Percentiles rank a stretch among this genome's conserved stretches.
Conservation (phyloP, 2,888 invertebrate species). For the Agonopterix subpropinquella region DNA sequence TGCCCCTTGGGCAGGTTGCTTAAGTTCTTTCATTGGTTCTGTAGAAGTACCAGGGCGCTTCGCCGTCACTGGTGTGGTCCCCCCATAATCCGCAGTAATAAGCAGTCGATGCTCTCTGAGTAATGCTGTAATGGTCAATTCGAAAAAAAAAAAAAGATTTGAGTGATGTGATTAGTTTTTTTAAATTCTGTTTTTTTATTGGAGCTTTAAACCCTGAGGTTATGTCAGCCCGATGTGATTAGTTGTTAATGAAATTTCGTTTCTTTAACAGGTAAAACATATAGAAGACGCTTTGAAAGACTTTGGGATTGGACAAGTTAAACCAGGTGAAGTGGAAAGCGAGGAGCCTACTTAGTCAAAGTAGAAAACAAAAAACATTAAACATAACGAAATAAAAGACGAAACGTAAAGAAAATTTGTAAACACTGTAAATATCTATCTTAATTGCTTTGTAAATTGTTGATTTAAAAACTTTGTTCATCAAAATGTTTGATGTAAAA, state of each 20-base stretch:
- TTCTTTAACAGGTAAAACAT: constrained; percentile 72
- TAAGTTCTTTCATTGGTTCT: no score
- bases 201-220: no score
- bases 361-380: background rate
- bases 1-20: no score
- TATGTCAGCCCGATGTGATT: no score
- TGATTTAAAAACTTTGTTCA: constrained; percentile 38
- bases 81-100: no score
- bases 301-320: constrained; percentile 73
- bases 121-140: no score
- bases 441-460: constrained; percentile 34
- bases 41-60: no score
- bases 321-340: constrained; percentile 39
- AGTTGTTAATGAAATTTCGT: background rate
- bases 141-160: no score
- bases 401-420: constrained; percentile 13
- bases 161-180: no score
- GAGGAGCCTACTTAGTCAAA: constrained; percentile 53
- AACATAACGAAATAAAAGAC: constrained; percentile 7
- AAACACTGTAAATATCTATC: constrained; percentile 26
- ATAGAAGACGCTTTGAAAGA: constrained; percentile 80
- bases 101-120: no score
- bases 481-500: constrained; percentile 33
- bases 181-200: no score
- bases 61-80: no score